These are phyloP conservation scores for Penelope pileata DNA, from an alignment of 2,113 vertebrate species.

Conservation along the genomic window DNA sequence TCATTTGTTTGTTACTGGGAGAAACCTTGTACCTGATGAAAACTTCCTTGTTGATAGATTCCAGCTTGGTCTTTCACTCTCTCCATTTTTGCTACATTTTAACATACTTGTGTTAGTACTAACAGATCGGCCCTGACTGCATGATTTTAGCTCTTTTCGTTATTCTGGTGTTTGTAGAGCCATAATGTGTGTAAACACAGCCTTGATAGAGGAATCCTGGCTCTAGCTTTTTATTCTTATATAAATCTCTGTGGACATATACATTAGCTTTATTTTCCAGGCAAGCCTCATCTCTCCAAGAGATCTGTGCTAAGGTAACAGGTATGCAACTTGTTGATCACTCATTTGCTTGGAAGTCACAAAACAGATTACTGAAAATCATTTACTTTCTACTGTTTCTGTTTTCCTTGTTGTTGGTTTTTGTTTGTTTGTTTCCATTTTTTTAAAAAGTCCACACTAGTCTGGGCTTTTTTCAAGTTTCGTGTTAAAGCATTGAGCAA, in stretches of 20 bases:
- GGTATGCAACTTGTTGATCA: neutral
- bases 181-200: rapidly evolving
- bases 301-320: neutral
- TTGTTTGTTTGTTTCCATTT: no score
- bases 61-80: neutral
- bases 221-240: neutral
- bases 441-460: rapidly evolving
- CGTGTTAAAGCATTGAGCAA: rapidly evolving
- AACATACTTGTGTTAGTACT: neutral
- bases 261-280: neutral
- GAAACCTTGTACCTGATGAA: neutral
- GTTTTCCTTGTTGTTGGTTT: neutral
- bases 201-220: neutral
- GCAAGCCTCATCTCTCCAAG: neutral
- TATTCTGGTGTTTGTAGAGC: neutral
- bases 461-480: neutral
- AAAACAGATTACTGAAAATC: neutral
- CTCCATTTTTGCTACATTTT: neutral
- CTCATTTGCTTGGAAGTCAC: neutral
- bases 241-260: rapidly evolving
- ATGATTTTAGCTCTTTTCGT: neutral
- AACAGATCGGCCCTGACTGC: no score
- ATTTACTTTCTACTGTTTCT: neutral
- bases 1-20: no score
- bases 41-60: neutral